These are phyloP conservation scores for Alces alces DNA, from an alignment of 2,113 vertebrate genomes.

Conservation along the genomic window DNA sequence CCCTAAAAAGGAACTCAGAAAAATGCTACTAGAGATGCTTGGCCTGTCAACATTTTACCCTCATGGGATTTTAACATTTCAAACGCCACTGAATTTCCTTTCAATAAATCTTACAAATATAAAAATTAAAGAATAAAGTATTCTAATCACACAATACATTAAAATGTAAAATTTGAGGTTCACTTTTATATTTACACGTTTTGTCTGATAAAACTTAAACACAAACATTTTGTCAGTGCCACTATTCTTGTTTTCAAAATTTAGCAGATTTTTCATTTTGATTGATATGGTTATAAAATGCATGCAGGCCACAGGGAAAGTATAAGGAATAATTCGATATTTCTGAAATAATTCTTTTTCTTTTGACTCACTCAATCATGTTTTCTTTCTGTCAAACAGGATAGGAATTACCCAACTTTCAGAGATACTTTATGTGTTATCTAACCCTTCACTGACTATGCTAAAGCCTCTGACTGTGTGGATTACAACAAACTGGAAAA, in stretches of 20 bases:
- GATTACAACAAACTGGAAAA: neutral
- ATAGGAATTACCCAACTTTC: neutral
- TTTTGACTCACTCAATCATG: neutral
- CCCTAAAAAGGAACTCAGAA: neutral
- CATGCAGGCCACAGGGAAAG: neutral
- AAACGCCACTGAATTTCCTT: neutral
- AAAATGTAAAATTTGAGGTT: neutral
- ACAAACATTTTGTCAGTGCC: neutral
- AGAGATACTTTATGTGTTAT: neutral
- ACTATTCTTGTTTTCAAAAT: neutral
- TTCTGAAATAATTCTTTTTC: neutral
- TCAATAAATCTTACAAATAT: slow-evolving; percentile 8
- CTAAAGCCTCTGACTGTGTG: neutral
- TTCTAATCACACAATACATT: neutral
- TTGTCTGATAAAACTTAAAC: neutral
- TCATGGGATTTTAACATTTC: slow-evolving; percentile 25
- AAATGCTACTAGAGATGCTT: neutral
- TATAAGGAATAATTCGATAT: neutral
- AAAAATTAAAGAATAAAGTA: neutral
- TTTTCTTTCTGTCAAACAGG: neutral
- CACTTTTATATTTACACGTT: neutral
- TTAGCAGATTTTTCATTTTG: neutral
- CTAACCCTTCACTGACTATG: neutral
- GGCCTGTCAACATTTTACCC: neutral
- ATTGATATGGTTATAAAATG: neutral